Evolutionary conservation across 2,888 invertebrate species (phyloP).

Genomic region (Gryllus longicercus): DNA sequence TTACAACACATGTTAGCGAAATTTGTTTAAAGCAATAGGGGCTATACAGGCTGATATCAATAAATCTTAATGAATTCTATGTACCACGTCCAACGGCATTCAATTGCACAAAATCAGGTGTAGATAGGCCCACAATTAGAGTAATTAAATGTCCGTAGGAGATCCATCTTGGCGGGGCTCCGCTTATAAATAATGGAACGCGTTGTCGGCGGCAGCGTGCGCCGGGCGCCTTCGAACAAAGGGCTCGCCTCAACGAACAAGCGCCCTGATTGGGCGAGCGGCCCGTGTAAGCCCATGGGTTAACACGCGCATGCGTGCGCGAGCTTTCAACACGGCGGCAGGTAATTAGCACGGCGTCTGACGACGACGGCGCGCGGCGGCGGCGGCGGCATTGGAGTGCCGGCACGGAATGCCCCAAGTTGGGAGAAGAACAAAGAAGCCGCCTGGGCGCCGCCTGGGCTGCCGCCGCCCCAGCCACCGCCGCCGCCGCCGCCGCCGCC

Average conservation of each 20-base stretch:
- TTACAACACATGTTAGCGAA: too few relatives aligned
- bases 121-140: too few relatives aligned
- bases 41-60: too few relatives aligned
- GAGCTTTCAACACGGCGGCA: constrained; percentile 8
- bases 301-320: constrained; percentile 17
- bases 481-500: background rate
- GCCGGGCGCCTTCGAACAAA: background rate
- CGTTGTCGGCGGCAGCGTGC: too few relatives aligned
- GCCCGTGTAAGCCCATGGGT: background rate
- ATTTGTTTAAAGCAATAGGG: too few relatives aligned
- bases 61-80: too few relatives aligned
- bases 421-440: background rate
- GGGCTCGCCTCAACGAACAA: background rate
- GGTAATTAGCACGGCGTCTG: background rate
- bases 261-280: background rate
- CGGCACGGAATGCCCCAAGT: background rate
- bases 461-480: background rate
- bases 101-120: too few relatives aligned
- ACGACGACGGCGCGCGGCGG: background rate
- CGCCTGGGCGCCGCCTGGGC: background rate
- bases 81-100: too few relatives aligned
- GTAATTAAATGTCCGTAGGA: too few relatives aligned
- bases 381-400: background rate
- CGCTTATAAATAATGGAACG: too few relatives aligned
- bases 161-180: too few relatives aligned